Conservation (phyloP, 1,140 invertebrate genomes). For the Drosophila biarmipes region DNA sequence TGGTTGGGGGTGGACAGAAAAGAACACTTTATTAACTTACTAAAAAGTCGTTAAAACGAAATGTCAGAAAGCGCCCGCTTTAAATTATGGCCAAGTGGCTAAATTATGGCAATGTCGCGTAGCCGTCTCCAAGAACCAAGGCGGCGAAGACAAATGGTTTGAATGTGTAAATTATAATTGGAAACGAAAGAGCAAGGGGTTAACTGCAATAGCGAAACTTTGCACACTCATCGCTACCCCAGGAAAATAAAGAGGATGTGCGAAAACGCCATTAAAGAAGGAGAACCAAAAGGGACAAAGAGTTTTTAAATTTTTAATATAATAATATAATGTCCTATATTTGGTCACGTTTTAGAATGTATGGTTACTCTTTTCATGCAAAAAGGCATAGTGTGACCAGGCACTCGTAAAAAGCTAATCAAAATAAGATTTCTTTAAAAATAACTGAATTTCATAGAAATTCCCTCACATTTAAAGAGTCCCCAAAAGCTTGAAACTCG, state of each 20-base stretch:
- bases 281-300: too few species aligned
- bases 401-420: neutral
- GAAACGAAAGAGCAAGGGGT: slow-evolving; percentile 45
- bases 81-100: slow-evolving; percentile 80
- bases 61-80: slow-evolving; percentile 52
- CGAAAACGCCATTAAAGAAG: slow-evolving; percentile 11
- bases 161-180: slow-evolving; percentile 80
- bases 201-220: slow-evolving; percentile 29
- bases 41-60: slow-evolving; percentile 60
- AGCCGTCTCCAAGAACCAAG: slow-evolving; percentile 36
- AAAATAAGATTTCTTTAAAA: neutral
- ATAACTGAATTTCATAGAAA: neutral
- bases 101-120: slow-evolving; percentile 79
- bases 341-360: neutral
- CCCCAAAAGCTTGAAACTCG: slow-evolving; percentile 20
- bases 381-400: neutral
- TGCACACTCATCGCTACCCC: slow-evolving; percentile 21
- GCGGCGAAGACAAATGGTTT: slow-evolving; percentile 69
- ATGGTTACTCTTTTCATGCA: neutral
- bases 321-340: neutral
- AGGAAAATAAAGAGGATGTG: slow-evolving; percentile 1
- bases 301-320: too few species aligned
- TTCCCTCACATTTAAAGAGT: slow-evolving; percentile 13
- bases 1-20: slow-evolving; percentile 3
- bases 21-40: slow-evolving; percentile 61